These are phyloP conservation scores for Selenia dentaria DNA, from an alignment of 2,888 invertebrate genomes.

Conservation along the genomic window DNA sequence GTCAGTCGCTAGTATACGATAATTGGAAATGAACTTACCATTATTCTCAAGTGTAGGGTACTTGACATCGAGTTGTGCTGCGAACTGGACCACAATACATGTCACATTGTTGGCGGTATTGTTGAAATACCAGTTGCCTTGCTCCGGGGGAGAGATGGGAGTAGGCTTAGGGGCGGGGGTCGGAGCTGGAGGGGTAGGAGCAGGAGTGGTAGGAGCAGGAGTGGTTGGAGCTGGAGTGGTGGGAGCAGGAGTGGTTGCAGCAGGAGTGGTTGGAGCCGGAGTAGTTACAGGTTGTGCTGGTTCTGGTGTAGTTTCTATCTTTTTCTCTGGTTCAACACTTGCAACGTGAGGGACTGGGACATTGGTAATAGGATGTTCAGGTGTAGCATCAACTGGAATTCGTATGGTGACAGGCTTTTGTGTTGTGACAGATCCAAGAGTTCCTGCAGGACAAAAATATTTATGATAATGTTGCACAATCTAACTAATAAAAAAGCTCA, in stretches of 20 bases:
- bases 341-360: background rate
- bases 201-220: conserved; percentile 53
- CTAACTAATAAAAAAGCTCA: no score
- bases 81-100: conserved; percentile 88
- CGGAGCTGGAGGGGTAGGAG: conserved; percentile 47
- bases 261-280: conserved; percentile 36
- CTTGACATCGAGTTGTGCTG: conserved; percentile 86
- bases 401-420: conserved; percentile 2
- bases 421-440: background rate
- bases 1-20: no score
- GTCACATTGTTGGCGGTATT: conserved; percentile 70
- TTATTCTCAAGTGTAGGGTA: conserved; percentile 60
- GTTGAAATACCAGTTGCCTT: conserved; percentile 56
- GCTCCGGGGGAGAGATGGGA: conserved; percentile 55
- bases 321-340: no score
- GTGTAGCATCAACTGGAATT: background rate
- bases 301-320: conserved; percentile 25
- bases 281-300: conserved; percentile 36
- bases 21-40: conserved; percentile 52
- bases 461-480: no score
- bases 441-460: background rate
- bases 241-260: conserved; percentile 57
- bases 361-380: background rate
- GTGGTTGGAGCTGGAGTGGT: conserved; percentile 72
- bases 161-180: conserved; percentile 47